Percentiles rank a stretch among this genome's conserved stretches.
Conservation (phyloP, 2,797 vertebrate genomes). For the Lutjanus argentimaculatus region DNA sequence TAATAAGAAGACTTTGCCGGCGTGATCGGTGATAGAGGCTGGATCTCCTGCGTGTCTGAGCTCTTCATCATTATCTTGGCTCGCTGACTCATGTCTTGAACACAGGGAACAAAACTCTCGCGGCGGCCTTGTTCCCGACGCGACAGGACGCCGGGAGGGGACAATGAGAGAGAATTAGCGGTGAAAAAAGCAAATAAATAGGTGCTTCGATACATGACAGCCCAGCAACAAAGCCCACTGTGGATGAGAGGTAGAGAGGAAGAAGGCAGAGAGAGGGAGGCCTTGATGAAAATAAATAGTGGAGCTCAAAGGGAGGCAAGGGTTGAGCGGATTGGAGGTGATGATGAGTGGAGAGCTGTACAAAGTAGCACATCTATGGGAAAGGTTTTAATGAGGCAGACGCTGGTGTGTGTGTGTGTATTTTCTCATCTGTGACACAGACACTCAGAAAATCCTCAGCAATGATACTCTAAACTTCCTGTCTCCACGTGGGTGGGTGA, state of each 20-base stretch:
- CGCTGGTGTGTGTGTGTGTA: constrained; percentile 56
- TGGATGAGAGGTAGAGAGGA: constrained; percentile 49
- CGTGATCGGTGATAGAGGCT: constrained; percentile 57
- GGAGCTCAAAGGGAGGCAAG: constrained; percentile 89
- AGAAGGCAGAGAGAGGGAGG: constrained; percentile 19
- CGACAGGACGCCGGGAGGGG: constrained; percentile 87
- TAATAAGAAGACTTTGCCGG: constrained; percentile 40
- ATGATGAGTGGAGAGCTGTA: constrained; percentile 93
- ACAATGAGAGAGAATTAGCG: constrained; percentile 93
- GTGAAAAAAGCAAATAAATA: constrained; percentile 99
- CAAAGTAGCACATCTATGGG: constrained; percentile 93
- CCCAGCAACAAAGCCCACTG: constrained; percentile 90
- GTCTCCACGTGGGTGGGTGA: constrained; percentile 56
- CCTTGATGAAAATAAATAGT: constrained; percentile 95
- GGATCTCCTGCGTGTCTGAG: constrained; percentile 71
- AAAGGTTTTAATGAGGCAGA: constrained; percentile 97
- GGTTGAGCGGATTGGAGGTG: constrained; percentile 83
- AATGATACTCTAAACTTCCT: constrained; percentile 71
- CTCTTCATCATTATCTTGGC: constrained; percentile 84
- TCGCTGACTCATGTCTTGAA: constrained; percentile 89
- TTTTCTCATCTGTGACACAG: constrained; percentile 77
- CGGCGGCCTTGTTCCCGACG: constrained; percentile 89
- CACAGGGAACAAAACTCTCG: constrained; percentile 82
- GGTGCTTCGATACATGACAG: constrained; percentile 94
- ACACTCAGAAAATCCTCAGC: constrained; percentile 73